These are phyloP conservation scores for Prosapia bicincta DNA, from an alignment of 2,888 invertebrate genomes.

Conservation along the genomic window DNA sequence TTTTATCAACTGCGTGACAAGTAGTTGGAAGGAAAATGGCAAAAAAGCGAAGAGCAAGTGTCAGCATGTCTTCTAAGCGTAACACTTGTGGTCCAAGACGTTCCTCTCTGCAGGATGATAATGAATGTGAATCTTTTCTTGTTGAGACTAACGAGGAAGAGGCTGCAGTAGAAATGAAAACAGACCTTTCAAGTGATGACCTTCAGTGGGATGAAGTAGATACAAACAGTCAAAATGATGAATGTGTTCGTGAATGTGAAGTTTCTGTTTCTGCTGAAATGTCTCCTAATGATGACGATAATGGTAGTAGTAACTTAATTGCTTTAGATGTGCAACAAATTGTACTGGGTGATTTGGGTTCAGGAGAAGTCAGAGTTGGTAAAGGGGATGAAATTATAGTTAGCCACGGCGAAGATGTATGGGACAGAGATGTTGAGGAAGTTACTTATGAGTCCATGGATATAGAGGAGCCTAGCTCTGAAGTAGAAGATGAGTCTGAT, in stretches of 20 bases:
- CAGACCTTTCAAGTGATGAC: neutral
- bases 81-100: neutral
- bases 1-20: neutral
- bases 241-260: neutral
- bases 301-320: constrained; percentile 7
- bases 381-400: constrained; percentile 24
- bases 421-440: constrained; percentile 11
- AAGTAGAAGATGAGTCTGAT: constrained; percentile 19
- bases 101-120: neutral
- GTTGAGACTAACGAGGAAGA: neutral
- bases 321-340: constrained; percentile 33
- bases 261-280: neutral
- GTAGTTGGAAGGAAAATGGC: neutral
- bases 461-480: neutral
- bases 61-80: neutral
- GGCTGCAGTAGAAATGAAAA: neutral
- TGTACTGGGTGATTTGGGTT: constrained; percentile 29
- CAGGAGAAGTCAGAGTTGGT: constrained; percentile 24
- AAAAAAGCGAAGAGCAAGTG: neutral
- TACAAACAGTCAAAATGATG: neutral
- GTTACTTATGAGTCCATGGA: constrained; percentile 7
- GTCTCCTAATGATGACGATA: neutral
- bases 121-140: neutral
- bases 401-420: constrained; percentile 10
- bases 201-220: neutral